Base-by-base conservation (phyloP, 1,140 invertebrate species). In the Lucilia sericata region DNA sequence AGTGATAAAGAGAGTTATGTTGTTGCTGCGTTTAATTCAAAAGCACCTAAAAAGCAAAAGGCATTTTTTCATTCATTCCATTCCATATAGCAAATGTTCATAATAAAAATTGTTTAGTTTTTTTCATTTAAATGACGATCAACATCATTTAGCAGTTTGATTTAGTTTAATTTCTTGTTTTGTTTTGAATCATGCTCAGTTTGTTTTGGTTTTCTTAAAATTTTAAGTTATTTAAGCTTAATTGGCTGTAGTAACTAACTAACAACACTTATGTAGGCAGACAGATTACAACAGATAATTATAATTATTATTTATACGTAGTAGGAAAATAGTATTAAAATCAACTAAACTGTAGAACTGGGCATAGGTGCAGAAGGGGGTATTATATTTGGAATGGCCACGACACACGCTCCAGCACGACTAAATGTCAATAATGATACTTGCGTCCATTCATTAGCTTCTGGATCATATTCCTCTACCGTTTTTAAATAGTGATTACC, bases 391-490 rank as follows among this genome's bases (percentile, higher is more conserved):
- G 93, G 93, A 84, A 95, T 92, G 75, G 94, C 93, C 47, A 97
- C 95, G n/a, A 97, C 95, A 88, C 96, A 97, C 75, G 96, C 96
- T 82, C 96, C 96, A 78, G 96, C 97, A 85, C 97, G 93, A 60
- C 96, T 96, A 42, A 94, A 95, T 87, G 94, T 94, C 74, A 98
- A 92, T 17, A 95, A 94, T 47, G 96, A 93, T 84, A 96, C 92
- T 78, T 92, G 91, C n/a, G 91, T 92, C 98, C 98, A 99, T 87
- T 96, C 95, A 92, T 99, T 98, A 0, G 93, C 94, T 89, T 96
- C 94, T 13, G 97, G 95, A 91, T 99, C 97, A 91, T 99, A 99
- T 86, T 97, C 95, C 92, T 99, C 98, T 21, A 98, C 97, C 83
- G 95, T 94, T 87, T 95, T 96, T 2, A 98, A 92, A 92, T 98